phyloP scores from a whole-genome alignment of 1,140 invertebrate species.

The Drosophila sulfurigaster region DNA sequence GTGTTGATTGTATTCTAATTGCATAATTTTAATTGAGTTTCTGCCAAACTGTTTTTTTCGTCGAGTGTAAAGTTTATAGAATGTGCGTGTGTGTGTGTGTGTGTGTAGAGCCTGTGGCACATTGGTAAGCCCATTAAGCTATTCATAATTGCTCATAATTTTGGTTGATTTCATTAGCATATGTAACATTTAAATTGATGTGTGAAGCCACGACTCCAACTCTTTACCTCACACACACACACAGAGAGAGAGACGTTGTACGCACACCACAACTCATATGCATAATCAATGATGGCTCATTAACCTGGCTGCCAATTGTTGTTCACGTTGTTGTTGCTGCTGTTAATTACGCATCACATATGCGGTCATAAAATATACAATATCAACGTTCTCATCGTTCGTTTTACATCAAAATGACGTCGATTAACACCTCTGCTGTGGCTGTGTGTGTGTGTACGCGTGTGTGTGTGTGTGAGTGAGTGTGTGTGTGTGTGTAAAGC shows the following conservation, averaged over 20 bases:
- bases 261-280: constrained; percentile 62
- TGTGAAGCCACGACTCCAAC: constrained; percentile 52
- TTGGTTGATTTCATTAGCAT: constrained; percentile 81
- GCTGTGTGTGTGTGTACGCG: constrained; percentile 10
- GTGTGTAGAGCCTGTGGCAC: constrained; percentile 3
- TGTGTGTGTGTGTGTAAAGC: constrained; percentile 37
- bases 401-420: constrained; percentile 79
- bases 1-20: background rate
- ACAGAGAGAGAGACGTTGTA: background rate
- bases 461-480: constrained; percentile 8
- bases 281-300: constrained; percentile 82
- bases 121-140: constrained; percentile 66
- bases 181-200: constrained; percentile 79
- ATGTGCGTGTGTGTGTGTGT: no score
- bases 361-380: constrained; percentile 52
- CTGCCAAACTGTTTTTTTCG: background rate
- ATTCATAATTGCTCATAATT: constrained; percentile 82
- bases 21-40: background rate
- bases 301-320: constrained; percentile 65
- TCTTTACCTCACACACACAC: constrained; percentile 21
- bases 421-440: constrained; percentile 73
- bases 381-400: constrained; percentile 65
- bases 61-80: background rate
- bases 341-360: constrained; percentile 73
- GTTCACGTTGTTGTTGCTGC: constrained; percentile 55